phyloP scores from a whole-genome alignment of 2,113 vertebrate genomes.

The Montifringilla adamsi region DNA sequence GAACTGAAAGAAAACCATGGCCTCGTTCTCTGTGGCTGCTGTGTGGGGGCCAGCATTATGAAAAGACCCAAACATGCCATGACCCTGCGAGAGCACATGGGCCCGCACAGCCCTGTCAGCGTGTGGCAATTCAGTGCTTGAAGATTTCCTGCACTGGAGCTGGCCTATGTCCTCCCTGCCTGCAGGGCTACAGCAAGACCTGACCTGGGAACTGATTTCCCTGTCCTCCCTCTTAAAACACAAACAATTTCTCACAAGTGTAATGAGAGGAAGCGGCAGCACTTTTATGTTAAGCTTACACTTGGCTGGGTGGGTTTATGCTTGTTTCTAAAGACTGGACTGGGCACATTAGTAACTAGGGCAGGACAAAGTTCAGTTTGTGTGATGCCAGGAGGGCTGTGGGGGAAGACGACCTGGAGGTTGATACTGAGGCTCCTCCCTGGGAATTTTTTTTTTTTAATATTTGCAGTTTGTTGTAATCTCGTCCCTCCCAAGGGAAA shows the following conservation, averaged over 20 bases:
- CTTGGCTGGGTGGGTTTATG: conserved; percentile 11
- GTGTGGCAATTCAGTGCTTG: rapidly evolving
- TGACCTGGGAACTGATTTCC: neutral
- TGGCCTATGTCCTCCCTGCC: neutral
- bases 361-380: conserved; percentile 23
- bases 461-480: conserved; percentile 30
- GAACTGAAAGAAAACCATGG: conserved; percentile 4
- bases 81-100: neutral
- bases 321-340: conserved; percentile 19
- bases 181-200: rapidly evolving
- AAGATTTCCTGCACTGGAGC: neutral
- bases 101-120: rapidly evolving
- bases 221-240: neutral
- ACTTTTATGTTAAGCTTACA: neutral
- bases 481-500: conserved; percentile 1
- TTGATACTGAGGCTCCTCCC: neutral
- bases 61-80: neutral
- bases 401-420: conserved; percentile 25
- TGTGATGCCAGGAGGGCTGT: neutral
- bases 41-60: rapidly evolving
- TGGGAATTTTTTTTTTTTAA: neutral
- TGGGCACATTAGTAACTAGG: neutral
- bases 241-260: neutral
- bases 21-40: neutral
- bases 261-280: neutral